Conservation (phyloP, 2,888 invertebrate species). For the Bruchidius siliquastri region DNA sequence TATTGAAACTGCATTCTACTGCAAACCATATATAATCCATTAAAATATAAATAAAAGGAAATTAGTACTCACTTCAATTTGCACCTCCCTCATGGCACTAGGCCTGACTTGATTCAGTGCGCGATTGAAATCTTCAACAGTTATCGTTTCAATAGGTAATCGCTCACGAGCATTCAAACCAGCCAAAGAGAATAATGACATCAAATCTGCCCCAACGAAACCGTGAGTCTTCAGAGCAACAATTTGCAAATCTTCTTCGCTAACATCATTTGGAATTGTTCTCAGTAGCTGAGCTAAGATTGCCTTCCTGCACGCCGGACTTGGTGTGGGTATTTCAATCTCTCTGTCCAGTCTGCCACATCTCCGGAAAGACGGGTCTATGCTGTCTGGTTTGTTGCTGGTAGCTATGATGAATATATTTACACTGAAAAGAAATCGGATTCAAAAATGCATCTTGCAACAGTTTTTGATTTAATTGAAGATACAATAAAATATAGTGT, state of each 20-base stretch:
- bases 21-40: too few species aligned
- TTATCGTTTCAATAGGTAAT: conserved; percentile 26
- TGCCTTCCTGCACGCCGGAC: conserved; percentile 53
- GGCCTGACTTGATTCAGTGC: conserved; percentile 72
- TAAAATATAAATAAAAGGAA: too few species aligned
- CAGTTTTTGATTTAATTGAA: too few species aligned
- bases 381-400: conserved; percentile 68
- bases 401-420: conserved; percentile 71
- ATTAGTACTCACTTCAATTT: conserved; percentile 62
- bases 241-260: conserved; percentile 53
- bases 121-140: conserved; percentile 54
- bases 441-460: too few species aligned
- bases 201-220: conserved; percentile 85
- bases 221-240: conserved; percentile 78
- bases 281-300: conserved; percentile 65
- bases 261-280: conserved; percentile 55
- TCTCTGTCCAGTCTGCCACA: conserved; percentile 79
- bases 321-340: conserved; percentile 75
- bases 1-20: too few species aligned
- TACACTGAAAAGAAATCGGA: background rate
- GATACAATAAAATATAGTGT: too few species aligned
- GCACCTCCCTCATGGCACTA: conserved; percentile 86
- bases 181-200: conserved; percentile 71
- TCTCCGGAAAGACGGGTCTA: conserved; percentile 71
- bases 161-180: conserved; percentile 58